These are phyloP conservation scores for Pterocles burchelli DNA, from an alignment of 2,113 vertebrate species.

Conservation along the genomic window DNA sequence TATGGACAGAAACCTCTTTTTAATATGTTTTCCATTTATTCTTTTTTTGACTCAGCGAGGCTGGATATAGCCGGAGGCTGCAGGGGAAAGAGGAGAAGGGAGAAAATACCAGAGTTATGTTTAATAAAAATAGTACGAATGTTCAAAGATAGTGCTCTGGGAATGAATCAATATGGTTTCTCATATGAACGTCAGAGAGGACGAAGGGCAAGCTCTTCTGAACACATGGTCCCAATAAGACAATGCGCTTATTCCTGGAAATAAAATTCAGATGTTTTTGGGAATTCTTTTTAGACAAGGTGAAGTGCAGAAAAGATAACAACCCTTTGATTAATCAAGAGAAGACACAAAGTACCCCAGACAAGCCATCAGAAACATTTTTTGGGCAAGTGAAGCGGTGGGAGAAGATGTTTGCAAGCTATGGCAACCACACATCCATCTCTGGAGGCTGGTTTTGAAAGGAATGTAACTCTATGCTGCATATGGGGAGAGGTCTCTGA, in stretches of 20 bases:
- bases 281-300: not conserved
- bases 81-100: not conserved
- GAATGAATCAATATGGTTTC: not conserved
- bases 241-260: conserved; percentile 17
- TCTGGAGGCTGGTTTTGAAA: not conserved
- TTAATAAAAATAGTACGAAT: not conserved
- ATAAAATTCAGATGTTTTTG: not conserved
- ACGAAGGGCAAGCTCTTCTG: not conserved
- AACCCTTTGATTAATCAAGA: conserved; percentile 3
- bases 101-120: not conserved
- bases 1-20: not conserved
- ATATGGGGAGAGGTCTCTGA: not conserved
- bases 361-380: not conserved
- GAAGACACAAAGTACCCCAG: not conserved
- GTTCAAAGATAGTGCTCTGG: not conserved
- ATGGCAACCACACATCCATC: not conserved
- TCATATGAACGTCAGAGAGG: not conserved
- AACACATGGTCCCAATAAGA: conserved; percentile 8
- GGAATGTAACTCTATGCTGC: not conserved
- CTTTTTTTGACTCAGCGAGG: not conserved
- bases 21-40: not conserved
- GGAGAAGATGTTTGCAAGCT: not conserved
- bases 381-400: not conserved
- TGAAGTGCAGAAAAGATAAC: not conserved
- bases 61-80: not conserved